phyloP scores from a whole-genome alignment of 2,797 vertebrate genomes.

The Novumbra hubbsi region DNA sequence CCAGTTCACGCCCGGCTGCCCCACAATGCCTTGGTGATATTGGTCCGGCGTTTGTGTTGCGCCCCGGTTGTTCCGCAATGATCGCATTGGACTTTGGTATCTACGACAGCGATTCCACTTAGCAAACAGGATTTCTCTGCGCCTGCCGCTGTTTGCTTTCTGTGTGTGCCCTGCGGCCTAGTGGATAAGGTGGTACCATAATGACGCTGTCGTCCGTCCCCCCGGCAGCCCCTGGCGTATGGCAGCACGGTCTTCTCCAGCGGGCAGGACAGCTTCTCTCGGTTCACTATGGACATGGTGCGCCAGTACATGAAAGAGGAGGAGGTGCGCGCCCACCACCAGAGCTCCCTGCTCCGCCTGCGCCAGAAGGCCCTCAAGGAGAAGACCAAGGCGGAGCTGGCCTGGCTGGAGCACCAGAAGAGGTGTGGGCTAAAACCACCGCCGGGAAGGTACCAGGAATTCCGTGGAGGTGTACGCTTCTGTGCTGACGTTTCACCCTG shows the following conservation, averaged over 20 bases:
- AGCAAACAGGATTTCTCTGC: neutral
- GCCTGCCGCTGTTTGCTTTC: too few species aligned
- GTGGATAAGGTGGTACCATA: neutral
- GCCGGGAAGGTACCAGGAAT: neutral
- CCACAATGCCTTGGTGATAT: neutral
- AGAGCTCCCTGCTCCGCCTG: slow-evolving; percentile 89
- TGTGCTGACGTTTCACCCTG: neutral
- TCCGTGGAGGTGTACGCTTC: neutral
- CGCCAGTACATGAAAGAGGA: slow-evolving; percentile 98
- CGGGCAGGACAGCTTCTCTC: slow-evolving; percentile 92
- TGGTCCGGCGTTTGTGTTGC: neutral
- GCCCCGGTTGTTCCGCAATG: neutral
- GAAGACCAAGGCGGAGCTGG: slow-evolving; percentile 91
- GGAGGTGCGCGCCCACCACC: slow-evolving; percentile 92
- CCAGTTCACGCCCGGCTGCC: neutral
- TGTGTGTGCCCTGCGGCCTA: neutral
- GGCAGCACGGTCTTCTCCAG: slow-evolving; percentile 86
- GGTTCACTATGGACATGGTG: slow-evolving; percentile 98
- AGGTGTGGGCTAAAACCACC: slow-evolving; percentile 62
- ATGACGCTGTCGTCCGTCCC: neutral
- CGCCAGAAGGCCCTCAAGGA: slow-evolving; percentile 94
- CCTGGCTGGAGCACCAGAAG: slow-evolving; percentile 96
- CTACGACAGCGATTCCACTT: neutral
- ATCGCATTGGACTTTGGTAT: neutral
- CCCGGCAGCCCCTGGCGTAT: slow-evolving; percentile 66